Evolutionary conservation across 53 echinoderm and acorn worm species (phyloP), one percentile per base, ranked within the genome.

Genomic region (Henricia sp.): DNA sequence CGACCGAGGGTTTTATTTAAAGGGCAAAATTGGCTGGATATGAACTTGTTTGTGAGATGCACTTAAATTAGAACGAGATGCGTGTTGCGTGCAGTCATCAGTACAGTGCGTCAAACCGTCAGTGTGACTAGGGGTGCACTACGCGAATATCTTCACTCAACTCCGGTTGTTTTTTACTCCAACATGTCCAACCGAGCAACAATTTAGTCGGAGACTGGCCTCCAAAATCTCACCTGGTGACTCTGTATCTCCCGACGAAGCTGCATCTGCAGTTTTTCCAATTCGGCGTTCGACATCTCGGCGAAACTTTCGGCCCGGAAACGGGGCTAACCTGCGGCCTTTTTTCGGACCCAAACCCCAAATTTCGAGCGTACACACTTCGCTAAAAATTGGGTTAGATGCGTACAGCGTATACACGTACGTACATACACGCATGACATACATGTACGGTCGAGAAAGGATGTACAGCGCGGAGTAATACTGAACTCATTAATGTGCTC

Each of bases 261-360:
- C 74, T 90, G 88, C 83, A 85, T 85, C 86, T 96, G 97, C 63
- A 96, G 88, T 72, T 93, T 93, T 51, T 91, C 94, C 54, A 96
- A 88, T 73, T 96, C 97, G 91, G 92, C 76, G 82, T 96, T 96
- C 36, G 97, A 92, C 97, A 96, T 96, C 74, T 93, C 84, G 84
- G 54, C 55, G 68, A 67, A 74, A 76, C 30, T 86, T 86, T 75
- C 11, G 66, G 65, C 51, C 67, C 86, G 67, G 75, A 86, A 67
- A 86, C 41, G 48, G 80, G 80, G 86, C 52, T 86, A 86, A 67
- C 86, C 86, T 53, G 86, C 65, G 86, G 86, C 75, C 75, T 75
- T 86, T 86, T 86, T 50, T 59, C 37, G 9, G 67, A 19, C 39
- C 65, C 86, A 86, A 75, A 67, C 86, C 86, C 86, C 86, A 86